Percentiles rank a stretch among this genome's conserved stretches.
Conservation (phyloP, 2,797 vertebrate species). For the Characodon lateralis region DNA sequence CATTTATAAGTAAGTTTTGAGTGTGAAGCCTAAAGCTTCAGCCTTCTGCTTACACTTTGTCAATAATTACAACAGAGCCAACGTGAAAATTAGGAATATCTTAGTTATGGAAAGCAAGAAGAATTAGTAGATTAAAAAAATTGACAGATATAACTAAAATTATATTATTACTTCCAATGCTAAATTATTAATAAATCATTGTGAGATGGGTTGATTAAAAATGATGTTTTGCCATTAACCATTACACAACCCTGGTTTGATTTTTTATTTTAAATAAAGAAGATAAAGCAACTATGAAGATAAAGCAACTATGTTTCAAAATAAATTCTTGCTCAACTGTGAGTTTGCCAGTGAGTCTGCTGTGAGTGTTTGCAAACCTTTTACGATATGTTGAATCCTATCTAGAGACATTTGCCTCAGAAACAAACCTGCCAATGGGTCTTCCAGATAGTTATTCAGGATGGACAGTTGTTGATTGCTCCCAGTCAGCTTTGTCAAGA, state of each 20-base stretch:
- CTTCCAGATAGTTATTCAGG: neutral
- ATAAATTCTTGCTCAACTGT: too few relatives aligned
- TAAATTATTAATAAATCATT: neutral
- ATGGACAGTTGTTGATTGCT: neutral
- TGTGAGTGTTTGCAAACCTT: too few relatives aligned
- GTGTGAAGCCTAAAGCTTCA: neutral
- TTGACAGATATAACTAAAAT: neutral
- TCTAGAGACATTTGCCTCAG: too few relatives aligned
- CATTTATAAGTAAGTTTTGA: conserved; percentile 87
- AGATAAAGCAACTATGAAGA: neutral
- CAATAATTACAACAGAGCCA: neutral
- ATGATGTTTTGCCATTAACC: neutral
- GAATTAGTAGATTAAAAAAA: neutral
- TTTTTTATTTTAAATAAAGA: too few relatives aligned
- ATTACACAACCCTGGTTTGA: neutral
- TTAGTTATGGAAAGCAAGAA: neutral
- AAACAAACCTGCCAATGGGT: too few relatives aligned
- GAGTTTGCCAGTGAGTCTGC: neutral
- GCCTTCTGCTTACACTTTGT: neutral
- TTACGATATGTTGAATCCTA: too few relatives aligned
- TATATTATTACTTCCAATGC: neutral
- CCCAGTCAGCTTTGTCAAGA: neutral
- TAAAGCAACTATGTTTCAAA: neutral
- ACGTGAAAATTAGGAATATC: neutral
- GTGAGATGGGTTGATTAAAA: neutral